Percentiles rank a stretch among this genome's conserved stretches.
These are phyloP conservation scores for Drosophila crucigera DNA, from an alignment of 2,888 invertebrate genomes.

Conservation along the genomic window DNA sequence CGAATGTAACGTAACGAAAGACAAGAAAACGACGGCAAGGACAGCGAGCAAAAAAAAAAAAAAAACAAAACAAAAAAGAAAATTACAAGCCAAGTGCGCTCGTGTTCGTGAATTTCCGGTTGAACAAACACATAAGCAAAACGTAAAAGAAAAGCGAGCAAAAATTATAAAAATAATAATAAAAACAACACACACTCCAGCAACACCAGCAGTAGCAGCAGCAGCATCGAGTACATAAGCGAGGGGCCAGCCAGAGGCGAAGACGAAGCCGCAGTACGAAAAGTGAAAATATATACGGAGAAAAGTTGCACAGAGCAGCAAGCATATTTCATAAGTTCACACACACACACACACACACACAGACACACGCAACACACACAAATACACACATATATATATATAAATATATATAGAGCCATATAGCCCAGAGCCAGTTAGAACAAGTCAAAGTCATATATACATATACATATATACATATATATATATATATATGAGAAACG, in stretches of 20 bases:
- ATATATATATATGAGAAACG: neutral
- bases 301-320: constrained; percentile 62
- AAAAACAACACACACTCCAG: constrained; percentile 56
- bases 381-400: constrained; percentile 17
- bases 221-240: constrained; percentile 54
- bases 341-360: constrained; percentile 25
- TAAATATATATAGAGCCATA: constrained; percentile 40
- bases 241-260: constrained; percentile 39
- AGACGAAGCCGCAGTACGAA: constrained; percentile 60
- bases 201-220: constrained; percentile 16
- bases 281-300: constrained; percentile 77
- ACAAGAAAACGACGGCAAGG: constrained; percentile 61
- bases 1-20: constrained; percentile 61
- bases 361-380: constrained; percentile 1
- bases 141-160: constrained; percentile 61
- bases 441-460: constrained; percentile 43
- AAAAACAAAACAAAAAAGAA: constrained; percentile 33
- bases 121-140: constrained; percentile 82
- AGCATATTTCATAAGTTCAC: constrained; percentile 80
- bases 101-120: constrained; percentile 82
- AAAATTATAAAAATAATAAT: constrained; percentile 66
- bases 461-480: too few relatives aligned
- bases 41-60: constrained; percentile 34
- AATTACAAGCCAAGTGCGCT: constrained; percentile 77
- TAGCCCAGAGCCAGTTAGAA: constrained; percentile 50